phyloP scores from a whole-genome alignment of 2,797 vertebrate species.

The Parambassis ranga region DNA sequence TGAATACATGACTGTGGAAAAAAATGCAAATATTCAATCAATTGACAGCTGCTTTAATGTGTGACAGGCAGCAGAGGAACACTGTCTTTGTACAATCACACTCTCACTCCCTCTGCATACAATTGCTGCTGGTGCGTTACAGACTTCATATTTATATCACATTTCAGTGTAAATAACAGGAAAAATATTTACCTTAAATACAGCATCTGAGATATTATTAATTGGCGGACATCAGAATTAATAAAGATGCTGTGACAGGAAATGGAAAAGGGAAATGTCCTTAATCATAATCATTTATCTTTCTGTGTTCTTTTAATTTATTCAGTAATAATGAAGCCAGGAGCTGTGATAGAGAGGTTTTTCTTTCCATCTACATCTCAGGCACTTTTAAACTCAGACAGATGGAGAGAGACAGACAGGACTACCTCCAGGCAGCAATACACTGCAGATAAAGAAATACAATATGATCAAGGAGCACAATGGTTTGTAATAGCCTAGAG shows the following conservation, averaged over 20 bases:
- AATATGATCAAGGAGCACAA: slow-evolving; percentile 30
- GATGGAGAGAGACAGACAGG: background rate
- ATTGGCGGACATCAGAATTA: background rate
- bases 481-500: slow-evolving; percentile 36
- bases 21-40: slow-evolving; percentile 72
- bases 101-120: slow-evolving; percentile 56
- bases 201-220: background rate
- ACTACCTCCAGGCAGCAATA: background rate
- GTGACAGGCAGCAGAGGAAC: slow-evolving; percentile 33
- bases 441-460: slow-evolving; percentile 18
- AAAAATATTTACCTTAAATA: background rate
- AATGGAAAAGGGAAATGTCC: too few relatives aligned
- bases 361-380: too few relatives aligned
- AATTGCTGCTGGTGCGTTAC: slow-evolving; percentile 17
- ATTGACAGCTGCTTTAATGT: slow-evolving; percentile 70
- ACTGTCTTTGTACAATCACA: slow-evolving; percentile 49
- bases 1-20: slow-evolving; percentile 8
- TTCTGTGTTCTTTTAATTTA: too few relatives aligned
- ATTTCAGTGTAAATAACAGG: slow-evolving; percentile 9
- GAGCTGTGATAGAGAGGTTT: background rate
- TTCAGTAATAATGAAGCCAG: too few relatives aligned
- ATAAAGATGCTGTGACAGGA: background rate
- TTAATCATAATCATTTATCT: too few relatives aligned
- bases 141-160: slow-evolving; percentile 5
- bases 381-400: background rate